Percentiles rank a stretch among this genome's conserved stretches.
Conservation (phyloP, 2,797 vertebrate genomes). For the Buphagus erythrorhynchus region DNA sequence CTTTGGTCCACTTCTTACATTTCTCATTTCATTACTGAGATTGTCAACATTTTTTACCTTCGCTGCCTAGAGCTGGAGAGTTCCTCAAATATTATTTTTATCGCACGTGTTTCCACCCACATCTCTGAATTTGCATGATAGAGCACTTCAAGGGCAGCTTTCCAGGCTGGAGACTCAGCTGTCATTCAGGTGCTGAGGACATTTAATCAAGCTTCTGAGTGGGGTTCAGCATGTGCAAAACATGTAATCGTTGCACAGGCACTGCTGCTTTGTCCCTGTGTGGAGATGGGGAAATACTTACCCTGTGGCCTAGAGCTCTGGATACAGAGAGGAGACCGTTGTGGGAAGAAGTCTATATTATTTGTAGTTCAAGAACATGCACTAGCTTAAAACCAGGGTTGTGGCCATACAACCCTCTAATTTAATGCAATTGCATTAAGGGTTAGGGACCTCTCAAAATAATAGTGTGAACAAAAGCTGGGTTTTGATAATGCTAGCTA, state of each 20-base stretch:
- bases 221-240: not conserved
- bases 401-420: not conserved
- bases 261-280: not conserved
- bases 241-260: not conserved
- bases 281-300: not conserved
- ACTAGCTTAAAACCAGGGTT: not conserved
- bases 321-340: not conserved
- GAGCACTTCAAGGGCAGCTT: not conserved
- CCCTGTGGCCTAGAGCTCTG: not conserved
- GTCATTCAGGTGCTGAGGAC: not conserved
- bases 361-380: not conserved
- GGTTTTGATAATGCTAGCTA: not conserved
- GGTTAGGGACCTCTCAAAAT: not conserved
- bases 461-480: not conserved
- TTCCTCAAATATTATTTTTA: not conserved
- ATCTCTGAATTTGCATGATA: not conserved
- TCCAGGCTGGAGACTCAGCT: not conserved
- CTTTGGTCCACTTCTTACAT: not conserved
- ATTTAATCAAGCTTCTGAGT: not conserved
- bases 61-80: not conserved
- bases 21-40: not conserved
- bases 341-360: not conserved
- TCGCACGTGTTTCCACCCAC: rapidly evolving
- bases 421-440: not conserved
- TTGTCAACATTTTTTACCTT: not conserved